These are phyloP conservation scores for Drosophila bipectinata DNA, from an alignment of 1,140 invertebrate genomes.

Conservation along the genomic window DNA sequence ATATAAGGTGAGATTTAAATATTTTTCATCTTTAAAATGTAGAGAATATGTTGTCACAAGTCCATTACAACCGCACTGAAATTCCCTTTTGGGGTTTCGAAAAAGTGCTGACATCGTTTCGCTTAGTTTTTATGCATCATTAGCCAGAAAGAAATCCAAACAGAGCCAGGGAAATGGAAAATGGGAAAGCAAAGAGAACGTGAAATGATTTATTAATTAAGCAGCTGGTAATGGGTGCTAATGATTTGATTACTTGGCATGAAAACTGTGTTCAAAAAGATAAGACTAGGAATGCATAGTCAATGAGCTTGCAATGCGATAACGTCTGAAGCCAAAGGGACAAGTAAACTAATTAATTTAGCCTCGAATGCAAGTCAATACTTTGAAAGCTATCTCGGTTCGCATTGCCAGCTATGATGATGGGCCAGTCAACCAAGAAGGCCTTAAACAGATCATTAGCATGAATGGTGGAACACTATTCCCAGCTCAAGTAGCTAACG, in stretches of 20 bases:
- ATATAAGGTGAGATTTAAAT: conserved; percentile 88
- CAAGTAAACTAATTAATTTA: conserved; percentile 56
- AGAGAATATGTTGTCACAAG: background rate
- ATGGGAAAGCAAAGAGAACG: conserved; percentile 19
- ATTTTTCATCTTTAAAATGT: background rate
- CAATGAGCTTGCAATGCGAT: conserved; percentile 25
- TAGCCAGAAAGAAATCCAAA: conserved; percentile 31
- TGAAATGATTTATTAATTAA: conserved; percentile 73
- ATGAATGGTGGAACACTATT: conserved; percentile 48
- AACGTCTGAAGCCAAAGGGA: conserved; percentile 1
- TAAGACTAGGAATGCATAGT: conserved; percentile 25
- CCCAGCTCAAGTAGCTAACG: conserved; percentile 58
- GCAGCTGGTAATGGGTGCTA: conserved; percentile 70
- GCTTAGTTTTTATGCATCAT: conserved; percentile 57
- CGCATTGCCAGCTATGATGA: background rate
- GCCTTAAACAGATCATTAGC: conserved; percentile 65
- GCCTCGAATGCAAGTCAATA: background rate
- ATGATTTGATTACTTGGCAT: conserved; percentile 73
- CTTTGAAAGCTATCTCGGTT: background rate
- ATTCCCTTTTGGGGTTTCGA: background rate
- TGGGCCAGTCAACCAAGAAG: background rate
- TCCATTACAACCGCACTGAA: conserved; percentile 3
- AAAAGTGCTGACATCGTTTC: conserved; percentile 34
- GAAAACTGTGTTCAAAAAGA: conserved; percentile 35
- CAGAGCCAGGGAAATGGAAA: conserved; percentile 13